Conservation (phyloP, 2,113 vertebrate species). For the Hystrix brachyura region DNA sequence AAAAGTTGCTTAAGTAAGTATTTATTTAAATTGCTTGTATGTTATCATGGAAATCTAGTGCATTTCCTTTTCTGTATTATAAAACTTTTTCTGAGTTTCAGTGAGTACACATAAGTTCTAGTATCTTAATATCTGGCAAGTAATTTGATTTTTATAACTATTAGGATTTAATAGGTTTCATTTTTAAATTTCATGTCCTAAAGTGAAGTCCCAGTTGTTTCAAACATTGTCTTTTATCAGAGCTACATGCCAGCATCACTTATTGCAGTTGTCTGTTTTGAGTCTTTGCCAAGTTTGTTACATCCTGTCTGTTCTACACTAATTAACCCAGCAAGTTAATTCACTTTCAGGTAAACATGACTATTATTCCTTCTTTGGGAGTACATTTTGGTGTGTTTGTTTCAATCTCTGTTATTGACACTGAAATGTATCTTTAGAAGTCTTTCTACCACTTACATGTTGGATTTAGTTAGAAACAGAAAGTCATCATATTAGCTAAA, state of each 20-base stretch:
- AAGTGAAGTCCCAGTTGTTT: neutral
- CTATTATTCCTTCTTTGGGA: neutral
- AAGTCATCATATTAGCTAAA: neutral
- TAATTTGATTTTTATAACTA: neutral
- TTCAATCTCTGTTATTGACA: slow-evolving; percentile 7
- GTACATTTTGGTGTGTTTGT: neutral
- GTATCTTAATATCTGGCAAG: neutral
- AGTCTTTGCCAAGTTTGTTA: neutral
- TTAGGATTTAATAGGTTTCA: neutral
- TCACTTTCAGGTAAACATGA: neutral
- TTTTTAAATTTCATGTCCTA: slow-evolving; percentile 23
- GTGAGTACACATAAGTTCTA: neutral
- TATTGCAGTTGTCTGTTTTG: neutral
- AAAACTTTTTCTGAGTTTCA: slow-evolving; percentile 14
- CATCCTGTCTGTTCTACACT: neutral
- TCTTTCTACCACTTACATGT: neutral
- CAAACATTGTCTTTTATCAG: neutral
- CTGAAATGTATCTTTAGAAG: neutral
- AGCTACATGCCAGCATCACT: neutral
- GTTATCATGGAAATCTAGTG: slow-evolving; percentile 32
- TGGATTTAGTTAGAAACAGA: neutral
- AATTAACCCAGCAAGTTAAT: neutral
- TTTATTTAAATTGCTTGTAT: neutral
- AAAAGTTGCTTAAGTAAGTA: slow-evolving; percentile 30
- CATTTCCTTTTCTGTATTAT: slow-evolving; percentile 33